phyloP scores from a whole-genome alignment of 2,888 invertebrate species.

The Dynastes maya region DNA sequence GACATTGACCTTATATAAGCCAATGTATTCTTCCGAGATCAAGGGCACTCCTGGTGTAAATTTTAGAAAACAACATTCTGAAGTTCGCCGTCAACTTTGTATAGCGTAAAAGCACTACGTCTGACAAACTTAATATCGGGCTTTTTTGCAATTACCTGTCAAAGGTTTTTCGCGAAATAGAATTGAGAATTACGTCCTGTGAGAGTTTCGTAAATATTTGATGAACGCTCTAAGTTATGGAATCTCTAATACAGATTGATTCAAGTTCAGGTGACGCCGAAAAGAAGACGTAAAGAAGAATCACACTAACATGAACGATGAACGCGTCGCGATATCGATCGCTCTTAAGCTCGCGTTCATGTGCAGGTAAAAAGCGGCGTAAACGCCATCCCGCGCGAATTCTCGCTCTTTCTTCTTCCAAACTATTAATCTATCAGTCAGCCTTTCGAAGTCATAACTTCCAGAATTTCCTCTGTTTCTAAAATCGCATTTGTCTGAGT shows the following conservation, averaged over 20 bases:
- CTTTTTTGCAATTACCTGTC: not conserved
- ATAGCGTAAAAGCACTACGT: not conserved
- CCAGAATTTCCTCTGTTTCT: conserved; percentile 36
- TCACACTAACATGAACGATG: not conserved
- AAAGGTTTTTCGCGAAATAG: not conserved
- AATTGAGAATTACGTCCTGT: conserved; percentile 10
- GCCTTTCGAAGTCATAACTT: conserved; percentile 35
- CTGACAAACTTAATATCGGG: not conserved
- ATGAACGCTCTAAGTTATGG: conserved; percentile 7
- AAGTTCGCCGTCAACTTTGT: too few relatives aligned
- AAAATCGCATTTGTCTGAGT: conserved; percentile 43
- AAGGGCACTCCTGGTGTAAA: too few relatives aligned
- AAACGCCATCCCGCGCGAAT: not conserved
- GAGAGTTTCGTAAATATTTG: conserved; percentile 18
- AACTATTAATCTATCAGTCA: conserved; percentile 45
- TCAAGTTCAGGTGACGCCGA: conserved; percentile 8
- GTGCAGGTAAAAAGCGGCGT: conserved; percentile 15
- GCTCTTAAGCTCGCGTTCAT: conserved; percentile 6
- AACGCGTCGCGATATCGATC: conserved; percentile 28
- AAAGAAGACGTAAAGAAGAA: not conserved
- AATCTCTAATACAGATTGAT: conserved; percentile 25
- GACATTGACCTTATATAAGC: too few relatives aligned
- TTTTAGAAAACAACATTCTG: too few relatives aligned
- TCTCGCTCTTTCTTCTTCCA: conserved; percentile 5
- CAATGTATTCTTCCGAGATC: too few relatives aligned